Percentiles rank a stretch among this genome's conserved stretches.
Conservation (phyloP, 2,797 vertebrate genomes). For the Neostethus bicornis region DNA sequence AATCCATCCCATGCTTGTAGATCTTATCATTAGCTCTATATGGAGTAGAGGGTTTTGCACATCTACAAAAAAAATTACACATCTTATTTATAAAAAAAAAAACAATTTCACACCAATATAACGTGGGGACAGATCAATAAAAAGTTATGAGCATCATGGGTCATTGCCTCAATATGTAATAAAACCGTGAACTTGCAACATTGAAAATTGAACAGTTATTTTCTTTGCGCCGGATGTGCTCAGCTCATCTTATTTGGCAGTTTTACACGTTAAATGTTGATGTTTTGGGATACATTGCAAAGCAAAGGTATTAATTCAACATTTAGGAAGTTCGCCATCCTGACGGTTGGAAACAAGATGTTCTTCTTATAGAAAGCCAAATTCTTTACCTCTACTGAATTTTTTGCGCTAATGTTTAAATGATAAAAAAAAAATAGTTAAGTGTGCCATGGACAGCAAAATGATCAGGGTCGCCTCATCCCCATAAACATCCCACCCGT, state of each 20-base stretch:
- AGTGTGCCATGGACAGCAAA: conserved; percentile 18
- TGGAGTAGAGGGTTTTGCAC: not conserved
- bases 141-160: not conserved
- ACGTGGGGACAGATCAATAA: conserved; percentile 8
- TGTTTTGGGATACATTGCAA: conserved; percentile 15
- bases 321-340: conserved; percentile 46
- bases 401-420: no score
- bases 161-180: conserved; percentile 22
- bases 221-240: conserved; percentile 17
- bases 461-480: conserved; percentile 37
- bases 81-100: not conserved
- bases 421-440: conserved; percentile 47
- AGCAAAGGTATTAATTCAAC: conserved; percentile 39
- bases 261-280: conserved; percentile 48
- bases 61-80: not conserved
- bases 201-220: conserved; percentile 10
- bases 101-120: conserved; percentile 6
- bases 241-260: conserved; percentile 48
- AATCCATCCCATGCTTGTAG: conserved; percentile 27
- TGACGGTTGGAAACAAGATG: conserved; percentile 46
- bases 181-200: conserved; percentile 24
- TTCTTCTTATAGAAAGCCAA: conserved; percentile 23
- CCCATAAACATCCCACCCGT: conserved; percentile 40
- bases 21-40: conserved; percentile 34
- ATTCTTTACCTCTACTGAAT: conserved; percentile 29